These are phyloP conservation scores for Cheilosia vernalis DNA, from an alignment of 2,888 invertebrate genomes.

Conservation along the genomic window DNA sequence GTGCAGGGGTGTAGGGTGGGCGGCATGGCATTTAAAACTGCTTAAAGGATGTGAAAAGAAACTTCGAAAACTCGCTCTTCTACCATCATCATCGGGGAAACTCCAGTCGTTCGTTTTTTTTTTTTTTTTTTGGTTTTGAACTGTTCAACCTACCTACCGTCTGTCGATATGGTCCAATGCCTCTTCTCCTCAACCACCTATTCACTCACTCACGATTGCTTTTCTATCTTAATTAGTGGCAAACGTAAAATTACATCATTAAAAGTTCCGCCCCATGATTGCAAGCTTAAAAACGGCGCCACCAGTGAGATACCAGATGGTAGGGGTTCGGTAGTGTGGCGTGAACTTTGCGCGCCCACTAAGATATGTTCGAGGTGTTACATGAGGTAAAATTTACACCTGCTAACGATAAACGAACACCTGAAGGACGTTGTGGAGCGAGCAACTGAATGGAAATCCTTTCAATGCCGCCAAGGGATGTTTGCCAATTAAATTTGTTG, in stretches of 20 bases:
- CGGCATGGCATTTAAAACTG: conserved; percentile 54
- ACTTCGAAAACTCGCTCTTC: conserved; percentile 56
- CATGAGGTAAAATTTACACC: conserved; percentile 67
- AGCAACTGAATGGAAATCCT: conserved; percentile 43
- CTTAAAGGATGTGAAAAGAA: conserved; percentile 55
- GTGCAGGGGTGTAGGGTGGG: conserved; percentile 5
- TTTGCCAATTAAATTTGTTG: conserved; percentile 74
- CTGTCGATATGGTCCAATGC: conserved; percentile 49
- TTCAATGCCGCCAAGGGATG: conserved; percentile 67
- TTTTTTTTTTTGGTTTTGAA: conserved; percentile 27
- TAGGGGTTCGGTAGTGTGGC: conserved; percentile 9
- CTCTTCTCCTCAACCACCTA: conserved; percentile 7
- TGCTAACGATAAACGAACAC: conserved; percentile 47
- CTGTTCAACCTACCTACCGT: conserved; percentile 27
- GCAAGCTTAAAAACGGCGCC: conserved; percentile 60
- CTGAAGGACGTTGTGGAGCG: conserved; percentile 11
- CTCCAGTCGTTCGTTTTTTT: conserved; percentile 6
- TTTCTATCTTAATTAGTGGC: conserved; percentile 75
- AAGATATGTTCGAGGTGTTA: conserved; percentile 67
- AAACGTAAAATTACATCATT: conserved; percentile 76
- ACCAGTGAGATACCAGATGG: conserved; percentile 7
- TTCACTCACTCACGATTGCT: conserved; percentile 69
- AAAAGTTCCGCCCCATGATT: conserved; percentile 75
- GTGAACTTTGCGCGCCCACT: conserved; percentile 59
- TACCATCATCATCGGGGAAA: not conserved